Evolutionary conservation across 2,113 vertebrate species (phyloP).

Genomic region (Scomber japonicus): DNA sequence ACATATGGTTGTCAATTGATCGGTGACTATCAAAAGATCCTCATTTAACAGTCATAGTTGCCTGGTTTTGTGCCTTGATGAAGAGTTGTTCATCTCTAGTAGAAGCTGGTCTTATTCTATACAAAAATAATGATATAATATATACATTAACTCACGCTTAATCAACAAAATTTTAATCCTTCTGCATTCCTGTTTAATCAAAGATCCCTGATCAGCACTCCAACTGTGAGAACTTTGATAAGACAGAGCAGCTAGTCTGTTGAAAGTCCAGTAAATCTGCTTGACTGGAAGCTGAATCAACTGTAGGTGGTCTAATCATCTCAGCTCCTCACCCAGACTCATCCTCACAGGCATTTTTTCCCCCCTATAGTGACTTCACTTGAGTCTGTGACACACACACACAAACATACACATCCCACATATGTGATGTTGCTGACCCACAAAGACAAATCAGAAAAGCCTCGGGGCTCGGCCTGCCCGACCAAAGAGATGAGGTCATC

Average conservation of each 20-base stretch:
- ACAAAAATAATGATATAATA: constrained; percentile 16
- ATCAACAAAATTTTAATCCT: constrained; percentile 58
- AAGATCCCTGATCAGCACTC: constrained; percentile 58
- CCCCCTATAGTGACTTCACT: constrained; percentile 53
- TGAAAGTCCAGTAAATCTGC: constrained; percentile 59
- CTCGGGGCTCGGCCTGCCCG: constrained; percentile 72
- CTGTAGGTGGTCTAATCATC: constrained; percentile 81
- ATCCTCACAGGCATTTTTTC: constrained; percentile 60
- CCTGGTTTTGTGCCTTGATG: constrained; percentile 32
- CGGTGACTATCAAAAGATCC: background rate
- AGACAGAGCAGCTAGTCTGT: constrained; percentile 48
- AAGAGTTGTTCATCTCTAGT: constrained; percentile 7
- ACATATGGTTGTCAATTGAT: background rate
- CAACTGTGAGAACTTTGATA: constrained; percentile 65
- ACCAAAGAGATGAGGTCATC: constrained; percentile 83
- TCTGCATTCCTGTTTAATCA: constrained; percentile 63
- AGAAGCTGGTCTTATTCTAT: constrained; percentile 31
- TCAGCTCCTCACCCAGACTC: constrained; percentile 63
- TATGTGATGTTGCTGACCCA: constrained; percentile 77
- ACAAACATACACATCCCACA: constrained; percentile 64
- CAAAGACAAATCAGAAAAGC: constrained; percentile 82
- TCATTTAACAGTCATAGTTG: constrained; percentile 30
- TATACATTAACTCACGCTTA: constrained; percentile 58
- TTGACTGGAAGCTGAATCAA: constrained; percentile 53
- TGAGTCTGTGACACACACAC: constrained; percentile 39